A percentile compares a stretch with the other conserved stretches of the same genome.
Evolutionary conservation across 2,888 invertebrate genomes (phyloP).

Genomic region (Conistra vaccinii): DNA sequence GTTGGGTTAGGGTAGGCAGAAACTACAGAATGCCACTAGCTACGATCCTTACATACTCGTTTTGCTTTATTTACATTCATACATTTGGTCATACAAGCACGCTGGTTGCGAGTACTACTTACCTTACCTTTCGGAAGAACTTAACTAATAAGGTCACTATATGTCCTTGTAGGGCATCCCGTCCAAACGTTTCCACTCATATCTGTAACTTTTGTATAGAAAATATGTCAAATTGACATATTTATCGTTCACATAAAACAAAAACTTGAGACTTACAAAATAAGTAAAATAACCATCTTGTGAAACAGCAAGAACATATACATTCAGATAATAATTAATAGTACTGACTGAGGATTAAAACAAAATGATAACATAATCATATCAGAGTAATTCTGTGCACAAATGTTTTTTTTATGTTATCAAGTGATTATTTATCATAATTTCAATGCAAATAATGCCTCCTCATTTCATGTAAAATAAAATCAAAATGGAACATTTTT

Average conservation of each 20-base stretch:
- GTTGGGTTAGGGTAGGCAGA: too few species aligned
- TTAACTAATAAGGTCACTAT: neutral
- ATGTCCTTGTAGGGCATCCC: too few species aligned
- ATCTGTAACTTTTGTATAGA: neutral
- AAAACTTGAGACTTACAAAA: neutral
- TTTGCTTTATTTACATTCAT: neutral
- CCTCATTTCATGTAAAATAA: neutral
- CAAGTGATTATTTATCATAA: neutral
- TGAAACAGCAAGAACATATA: neutral
- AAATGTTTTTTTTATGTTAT: slow-evolving; percentile 10
- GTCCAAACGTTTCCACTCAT: neutral
- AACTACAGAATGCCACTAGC: neutral
- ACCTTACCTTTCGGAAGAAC: neutral
- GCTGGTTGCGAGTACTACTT: rapidly evolving
- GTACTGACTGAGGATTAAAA: slow-evolving; percentile 5
- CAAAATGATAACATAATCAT: slow-evolving; percentile 24
- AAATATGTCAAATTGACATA: neutral
- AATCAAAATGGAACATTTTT: neutral
- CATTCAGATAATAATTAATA: neutral
- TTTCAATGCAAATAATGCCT: neutral
- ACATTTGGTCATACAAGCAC: neutral
- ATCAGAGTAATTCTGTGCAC: neutral
- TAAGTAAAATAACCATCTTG: slow-evolving; percentile 5
- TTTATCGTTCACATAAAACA: neutral
- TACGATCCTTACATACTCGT: neutral